These are phyloP conservation scores for Grammomys dolichurus DNA, from an alignment of 2,113 vertebrate genomes.

Conservation along the genomic window DNA sequence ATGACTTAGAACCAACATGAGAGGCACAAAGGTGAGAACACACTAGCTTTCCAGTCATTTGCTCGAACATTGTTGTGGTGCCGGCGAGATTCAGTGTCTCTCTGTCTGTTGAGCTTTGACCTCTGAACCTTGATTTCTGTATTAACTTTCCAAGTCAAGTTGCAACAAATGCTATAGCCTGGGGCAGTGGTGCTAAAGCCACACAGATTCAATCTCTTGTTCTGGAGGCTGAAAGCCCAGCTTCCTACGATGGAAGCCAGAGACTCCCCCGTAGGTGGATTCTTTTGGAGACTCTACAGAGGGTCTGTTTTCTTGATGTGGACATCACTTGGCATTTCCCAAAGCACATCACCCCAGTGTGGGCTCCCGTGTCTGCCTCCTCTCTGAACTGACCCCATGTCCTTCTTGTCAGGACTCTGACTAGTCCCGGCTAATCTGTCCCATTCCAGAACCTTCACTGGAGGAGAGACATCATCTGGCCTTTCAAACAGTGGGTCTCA, in stretches of 20 bases:
- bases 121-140: rapidly evolving
- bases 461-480: not conserved
- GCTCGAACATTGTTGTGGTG: not conserved
- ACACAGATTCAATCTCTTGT: rapidly evolving
- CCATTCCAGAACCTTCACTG: not conserved
- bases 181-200: rapidly evolving
- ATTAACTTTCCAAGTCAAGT: not conserved
- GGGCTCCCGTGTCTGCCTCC: rapidly evolving
- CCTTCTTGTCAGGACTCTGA: not conserved
- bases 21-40: rapidly evolving
- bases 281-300: not conserved
- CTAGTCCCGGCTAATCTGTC: not conserved
- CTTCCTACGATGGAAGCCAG: not conserved
- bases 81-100: rapidly evolving
- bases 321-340: rapidly evolving
- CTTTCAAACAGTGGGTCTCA: not conserved
- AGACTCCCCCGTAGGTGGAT: not conserved
- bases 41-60: rapidly evolving
- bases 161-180: rapidly evolving
- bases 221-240: not conserved
- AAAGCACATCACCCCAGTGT: rapidly evolving
- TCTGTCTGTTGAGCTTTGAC: rapidly evolving
- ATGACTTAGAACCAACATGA: rapidly evolving
- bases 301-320: not conserved
- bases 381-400: not conserved